Conservation (phyloP, 1,140 invertebrate genomes). For the Drosophila repleta region DNA sequence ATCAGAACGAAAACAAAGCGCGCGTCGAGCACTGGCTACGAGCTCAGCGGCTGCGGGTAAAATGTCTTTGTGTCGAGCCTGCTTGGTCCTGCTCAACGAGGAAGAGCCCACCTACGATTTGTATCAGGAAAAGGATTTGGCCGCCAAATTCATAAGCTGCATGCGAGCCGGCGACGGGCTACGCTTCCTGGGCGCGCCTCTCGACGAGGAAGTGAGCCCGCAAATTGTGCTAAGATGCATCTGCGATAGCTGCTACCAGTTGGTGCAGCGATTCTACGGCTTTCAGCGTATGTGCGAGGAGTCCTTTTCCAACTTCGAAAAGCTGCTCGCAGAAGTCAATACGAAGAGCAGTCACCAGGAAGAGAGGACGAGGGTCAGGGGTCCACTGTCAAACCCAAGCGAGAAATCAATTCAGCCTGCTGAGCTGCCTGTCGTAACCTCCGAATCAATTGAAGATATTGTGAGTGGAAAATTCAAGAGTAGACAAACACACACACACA, state of each 20-base stretch:
- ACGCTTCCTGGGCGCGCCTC: neutral
- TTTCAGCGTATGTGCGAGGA: slow-evolving; percentile 74
- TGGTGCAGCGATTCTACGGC: slow-evolving; percentile 64
- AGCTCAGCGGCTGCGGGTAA: neutral
- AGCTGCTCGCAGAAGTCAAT: slow-evolving; percentile 44
- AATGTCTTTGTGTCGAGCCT: slow-evolving; percentile 64
- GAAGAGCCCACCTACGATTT: slow-evolving; percentile 51
- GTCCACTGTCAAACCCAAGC: neutral
- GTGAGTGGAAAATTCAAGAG: slow-evolving; percentile 43
- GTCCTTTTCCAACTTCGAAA: slow-evolving; percentile 60
- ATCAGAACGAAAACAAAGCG: slow-evolving; percentile 42
- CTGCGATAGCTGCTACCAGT: slow-evolving; percentile 68
- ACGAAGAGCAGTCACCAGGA: neutral
- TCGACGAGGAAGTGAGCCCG: slow-evolving; percentile 19
- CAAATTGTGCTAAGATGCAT: slow-evolving; percentile 60
- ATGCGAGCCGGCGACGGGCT: slow-evolving; percentile 26
- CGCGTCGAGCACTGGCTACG: slow-evolving; percentile 41
- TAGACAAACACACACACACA: neutral
- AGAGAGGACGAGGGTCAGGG: slow-evolving; percentile 5
- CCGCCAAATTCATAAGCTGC: slow-evolving; percentile 54
- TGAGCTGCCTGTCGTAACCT: neutral
- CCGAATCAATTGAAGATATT: slow-evolving; percentile 50
- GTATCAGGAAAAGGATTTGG: slow-evolving; percentile 53
- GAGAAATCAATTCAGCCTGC: slow-evolving; percentile 18
- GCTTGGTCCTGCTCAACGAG: slow-evolving; percentile 52